phyloP scores from a whole-genome alignment of 2,797 vertebrate genomes.

The Clarias laeviceps region DNA sequence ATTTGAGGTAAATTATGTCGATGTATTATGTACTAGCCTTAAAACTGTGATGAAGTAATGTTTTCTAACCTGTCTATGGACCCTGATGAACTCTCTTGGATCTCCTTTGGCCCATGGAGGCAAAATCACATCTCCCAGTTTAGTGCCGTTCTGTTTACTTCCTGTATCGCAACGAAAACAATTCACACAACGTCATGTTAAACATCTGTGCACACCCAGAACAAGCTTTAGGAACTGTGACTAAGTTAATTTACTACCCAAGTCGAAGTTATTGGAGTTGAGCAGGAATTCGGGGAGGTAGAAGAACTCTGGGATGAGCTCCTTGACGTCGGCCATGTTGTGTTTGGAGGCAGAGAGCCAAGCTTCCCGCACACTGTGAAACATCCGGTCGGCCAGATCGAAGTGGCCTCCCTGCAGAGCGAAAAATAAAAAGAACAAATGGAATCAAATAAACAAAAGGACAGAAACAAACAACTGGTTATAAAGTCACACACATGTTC shows the following conservation, averaged over 20 bases:
- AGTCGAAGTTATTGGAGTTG: constrained; percentile 97
- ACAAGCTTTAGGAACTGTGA: background rate
- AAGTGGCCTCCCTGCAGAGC: constrained; percentile 90
- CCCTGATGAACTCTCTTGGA: constrained; percentile 95
- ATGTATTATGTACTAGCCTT: background rate
- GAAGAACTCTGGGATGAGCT: constrained; percentile 98
- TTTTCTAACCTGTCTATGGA: constrained; percentile 89
- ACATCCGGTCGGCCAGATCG: constrained; percentile 97
- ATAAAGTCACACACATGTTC: background rate
- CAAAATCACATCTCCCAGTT: constrained; percentile 91
- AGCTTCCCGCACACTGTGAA: constrained; percentile 94
- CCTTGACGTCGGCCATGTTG: constrained; percentile 99
- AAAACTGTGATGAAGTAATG: background rate
- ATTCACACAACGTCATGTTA: background rate
- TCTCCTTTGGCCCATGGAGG: constrained; percentile 98
- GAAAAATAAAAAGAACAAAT: background rate
- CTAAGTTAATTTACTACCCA: constrained; percentile 75
- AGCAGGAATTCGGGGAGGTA: constrained; percentile 96
- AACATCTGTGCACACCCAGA: background rate
- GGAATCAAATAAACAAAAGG: background rate
- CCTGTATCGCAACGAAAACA: constrained; percentile 69
- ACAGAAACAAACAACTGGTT: background rate
- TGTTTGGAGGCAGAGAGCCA: constrained; percentile 97
- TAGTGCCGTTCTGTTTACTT: constrained; percentile 95
- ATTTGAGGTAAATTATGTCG: background rate